phyloP scores from a whole-genome alignment of 2,888 invertebrate genomes.

The Drosophila anomalipes region DNA sequence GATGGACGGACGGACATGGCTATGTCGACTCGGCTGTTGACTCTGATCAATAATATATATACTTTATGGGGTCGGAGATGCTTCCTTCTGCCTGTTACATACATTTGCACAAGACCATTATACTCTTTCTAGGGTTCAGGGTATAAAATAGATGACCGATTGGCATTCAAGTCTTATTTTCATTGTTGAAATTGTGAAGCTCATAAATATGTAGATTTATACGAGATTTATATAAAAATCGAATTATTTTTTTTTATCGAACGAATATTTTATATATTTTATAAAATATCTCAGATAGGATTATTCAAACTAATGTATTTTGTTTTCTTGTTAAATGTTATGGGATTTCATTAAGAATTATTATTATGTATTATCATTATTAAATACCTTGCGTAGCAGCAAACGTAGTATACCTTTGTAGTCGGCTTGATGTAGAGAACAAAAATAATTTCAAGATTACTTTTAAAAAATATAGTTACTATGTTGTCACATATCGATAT shows the following conservation, averaged over 20 bases:
- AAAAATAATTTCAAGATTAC: background rate
- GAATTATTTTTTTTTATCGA: background rate
- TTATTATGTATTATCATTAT: background rate
- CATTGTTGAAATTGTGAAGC: background rate
- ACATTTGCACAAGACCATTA: no score
- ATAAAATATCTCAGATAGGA: background rate
- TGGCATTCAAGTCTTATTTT: background rate
- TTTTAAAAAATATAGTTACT: background rate
- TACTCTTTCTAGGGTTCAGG: background rate
- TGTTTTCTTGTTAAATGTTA: background rate
- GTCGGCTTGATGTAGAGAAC: background rate
- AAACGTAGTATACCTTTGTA: background rate
- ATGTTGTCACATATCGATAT: conserved; percentile 16
- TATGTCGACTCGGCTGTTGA: background rate
- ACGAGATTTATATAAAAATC: background rate
- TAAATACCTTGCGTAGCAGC: background rate
- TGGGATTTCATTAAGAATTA: background rate
- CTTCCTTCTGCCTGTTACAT: background rate
- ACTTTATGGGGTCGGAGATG: background rate
- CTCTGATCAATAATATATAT: background rate
- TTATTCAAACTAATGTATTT: background rate
- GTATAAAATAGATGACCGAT: background rate
- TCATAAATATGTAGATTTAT: background rate
- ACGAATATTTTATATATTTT: background rate
- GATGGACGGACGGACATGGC: background rate